Evolutionary conservation across 37 sponge, comb jelly and placozoan genomes (phyloP).

Genomic region (Geodia barretti): DNA sequence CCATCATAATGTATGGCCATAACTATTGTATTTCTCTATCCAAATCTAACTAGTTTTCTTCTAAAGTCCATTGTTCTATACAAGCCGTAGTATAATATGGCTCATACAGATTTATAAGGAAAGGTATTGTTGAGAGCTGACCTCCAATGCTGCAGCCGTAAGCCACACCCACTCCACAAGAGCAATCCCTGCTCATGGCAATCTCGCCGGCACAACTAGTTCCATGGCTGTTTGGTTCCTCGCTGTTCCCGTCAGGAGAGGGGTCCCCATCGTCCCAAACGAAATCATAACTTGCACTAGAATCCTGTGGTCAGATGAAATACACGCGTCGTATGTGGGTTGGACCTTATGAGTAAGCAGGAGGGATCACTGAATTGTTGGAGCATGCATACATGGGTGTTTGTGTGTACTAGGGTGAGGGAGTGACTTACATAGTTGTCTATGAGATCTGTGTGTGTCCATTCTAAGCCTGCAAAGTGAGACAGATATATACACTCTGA

Average conservation of each 20-base stretch:
- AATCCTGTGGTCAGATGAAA: conserved; percentile 53
- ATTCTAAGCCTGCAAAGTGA: conserved; percentile 59
- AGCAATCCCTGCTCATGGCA: conserved; percentile 59
- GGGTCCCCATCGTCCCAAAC: conserved; percentile 78
- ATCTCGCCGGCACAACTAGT: conserved; percentile 96
- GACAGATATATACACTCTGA: background rate
- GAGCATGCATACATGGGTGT: background rate
- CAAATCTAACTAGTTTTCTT: background rate
- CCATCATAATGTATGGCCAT: background rate
- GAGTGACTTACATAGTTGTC: conserved; percentile 74
- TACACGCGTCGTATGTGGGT: too few species aligned
- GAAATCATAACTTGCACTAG: conserved; percentile 81
- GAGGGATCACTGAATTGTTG: too few species aligned
- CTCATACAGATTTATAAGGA: too few species aligned
- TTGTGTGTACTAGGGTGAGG: background rate
- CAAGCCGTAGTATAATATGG: too few species aligned
- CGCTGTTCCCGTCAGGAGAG: background rate
- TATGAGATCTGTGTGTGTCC: conserved; percentile 68
- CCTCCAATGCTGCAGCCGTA: conserved; percentile 87
- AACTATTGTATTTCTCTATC: background rate
- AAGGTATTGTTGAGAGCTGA: background rate
- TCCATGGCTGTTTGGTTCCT: conserved; percentile 80
- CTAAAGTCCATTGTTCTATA: too few species aligned
- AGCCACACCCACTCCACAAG: conserved; percentile 90
- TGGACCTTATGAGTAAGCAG: too few species aligned